These are phyloP conservation scores for Catocala fraxini DNA, from an alignment of 2,888 invertebrate species.

Conservation along the genomic window DNA sequence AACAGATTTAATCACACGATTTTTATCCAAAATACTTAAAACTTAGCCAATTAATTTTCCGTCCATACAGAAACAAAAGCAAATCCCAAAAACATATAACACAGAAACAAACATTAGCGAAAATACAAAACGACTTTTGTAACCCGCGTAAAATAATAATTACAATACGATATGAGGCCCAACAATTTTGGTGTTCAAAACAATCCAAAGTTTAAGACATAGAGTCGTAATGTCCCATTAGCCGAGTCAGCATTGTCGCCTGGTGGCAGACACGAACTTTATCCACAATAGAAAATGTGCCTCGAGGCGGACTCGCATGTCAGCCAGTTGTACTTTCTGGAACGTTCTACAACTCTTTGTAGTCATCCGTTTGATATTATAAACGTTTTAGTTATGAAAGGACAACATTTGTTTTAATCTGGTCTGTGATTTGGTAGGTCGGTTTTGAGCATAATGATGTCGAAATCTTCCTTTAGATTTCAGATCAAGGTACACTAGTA, in stretches of 20 bases:
- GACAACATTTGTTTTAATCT: constrained; percentile 42
- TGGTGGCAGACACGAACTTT: constrained; percentile 46
- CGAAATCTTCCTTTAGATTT: no score
- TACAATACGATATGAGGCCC: constrained; percentile 43
- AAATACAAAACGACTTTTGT: constrained; percentile 40
- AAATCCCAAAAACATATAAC: constrained; percentile 19
- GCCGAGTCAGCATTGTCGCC: constrained; percentile 51
- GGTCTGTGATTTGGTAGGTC: constrained; percentile 26
- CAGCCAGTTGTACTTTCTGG: constrained; percentile 46
- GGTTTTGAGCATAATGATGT: no score
- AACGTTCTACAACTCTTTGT: constrained; percentile 58
- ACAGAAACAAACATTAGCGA: constrained; percentile 34
- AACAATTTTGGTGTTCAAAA: constrained; percentile 38
- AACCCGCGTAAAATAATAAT: constrained; percentile 50
- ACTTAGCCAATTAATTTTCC: neutral
- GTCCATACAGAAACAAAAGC: constrained; percentile 14
- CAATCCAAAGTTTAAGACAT: constrained; percentile 48
- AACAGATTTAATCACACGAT: neutral
- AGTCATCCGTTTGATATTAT: constrained; percentile 66
- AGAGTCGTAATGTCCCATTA: constrained; percentile 51
- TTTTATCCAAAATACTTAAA: neutral
- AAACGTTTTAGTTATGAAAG: constrained; percentile 53
- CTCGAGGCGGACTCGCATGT: constrained; percentile 55
- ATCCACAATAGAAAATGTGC: constrained; percentile 57
- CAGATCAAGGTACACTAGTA: no score